These are phyloP conservation scores for Sphaeridia pumilis DNA, from an alignment of 2,888 invertebrate species.

Conservation along the genomic window DNA sequence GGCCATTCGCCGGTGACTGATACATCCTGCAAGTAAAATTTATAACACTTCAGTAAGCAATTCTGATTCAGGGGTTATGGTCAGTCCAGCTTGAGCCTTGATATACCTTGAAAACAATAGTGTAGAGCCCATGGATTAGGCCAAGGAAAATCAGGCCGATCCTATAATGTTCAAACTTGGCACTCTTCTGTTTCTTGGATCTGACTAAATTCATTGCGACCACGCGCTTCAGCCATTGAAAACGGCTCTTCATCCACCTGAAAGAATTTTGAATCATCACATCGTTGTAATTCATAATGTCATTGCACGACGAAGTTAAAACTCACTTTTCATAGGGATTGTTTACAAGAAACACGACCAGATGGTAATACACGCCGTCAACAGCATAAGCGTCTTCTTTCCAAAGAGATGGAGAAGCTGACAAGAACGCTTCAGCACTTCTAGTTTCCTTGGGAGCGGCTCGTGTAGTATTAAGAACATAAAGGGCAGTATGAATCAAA, in stretches of 20 bases:
- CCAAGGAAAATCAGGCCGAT: constrained; percentile 62
- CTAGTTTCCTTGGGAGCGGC: constrained; percentile 37
- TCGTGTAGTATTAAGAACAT: constrained; percentile 69
- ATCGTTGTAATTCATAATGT: too few species aligned
- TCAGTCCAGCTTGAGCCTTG: too few species aligned
- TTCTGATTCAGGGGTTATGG: not conserved
- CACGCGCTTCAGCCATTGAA: constrained; percentile 63
- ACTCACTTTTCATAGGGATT: constrained; percentile 49
- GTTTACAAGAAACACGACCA: constrained; percentile 65
- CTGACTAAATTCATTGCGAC: constrained; percentile 65
- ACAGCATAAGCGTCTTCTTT: constrained; percentile 76
- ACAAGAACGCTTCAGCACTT: constrained; percentile 30
- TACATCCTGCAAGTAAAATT: constrained; percentile 38
- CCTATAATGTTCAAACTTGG: constrained; percentile 39
- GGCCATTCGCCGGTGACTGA: constrained; percentile 73
- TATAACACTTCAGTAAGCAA: too few species aligned
- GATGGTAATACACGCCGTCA: constrained; percentile 83
- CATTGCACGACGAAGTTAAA: not conserved
- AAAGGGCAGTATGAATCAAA: constrained; percentile 83
- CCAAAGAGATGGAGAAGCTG: constrained; percentile 39
- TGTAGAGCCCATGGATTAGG: constrained; percentile 71
- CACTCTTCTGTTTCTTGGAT: constrained; percentile 44
- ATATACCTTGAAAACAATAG: constrained; percentile 76
- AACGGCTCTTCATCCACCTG: constrained; percentile 61
- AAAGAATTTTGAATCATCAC: not conserved